Base-by-base conservation (phyloP, 2,797 vertebrate genomes). In the Sebastes trivittatus region DNA sequence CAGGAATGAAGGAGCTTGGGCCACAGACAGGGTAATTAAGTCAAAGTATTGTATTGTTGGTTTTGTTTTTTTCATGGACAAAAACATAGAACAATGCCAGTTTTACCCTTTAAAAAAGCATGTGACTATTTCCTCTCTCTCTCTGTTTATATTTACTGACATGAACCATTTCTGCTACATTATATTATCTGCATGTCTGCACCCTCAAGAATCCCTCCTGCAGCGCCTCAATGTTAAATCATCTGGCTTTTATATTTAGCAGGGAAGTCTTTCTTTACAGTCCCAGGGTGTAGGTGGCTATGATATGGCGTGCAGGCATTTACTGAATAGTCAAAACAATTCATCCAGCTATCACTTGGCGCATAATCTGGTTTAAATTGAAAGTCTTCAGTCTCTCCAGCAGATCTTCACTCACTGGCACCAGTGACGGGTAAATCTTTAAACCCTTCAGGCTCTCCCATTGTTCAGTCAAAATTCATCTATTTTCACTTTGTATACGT, bases 401-500 rank as follows among this genome's bases (percentile, higher is more conserved):
- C 55, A 64, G 63, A 59, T 65, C 56, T 66, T 49, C 42, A 29
- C 11, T 75, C 16, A 49, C 14, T 34, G 34, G 29, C 10, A 54
- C 30, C 16, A 64, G 18, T 52, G n/a, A 61, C 20, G 36, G 2
- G 52, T 64, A 55, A 69, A 71, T 86, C 32, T 72, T n/a, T 11
- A 16, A 84, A 52, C 14, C 34, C 64, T 5, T 61, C 49, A 32
- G 52, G 27, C 30, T 46, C 49, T 25, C 30, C 29, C 16, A 62
- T 25, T 65, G 49, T 73, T 83, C 72, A 42, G 6, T 77, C 70
- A 85, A 52, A 54, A 76, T 23, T 2, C 0, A 77, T 84, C 62
- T 32, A 36, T 75, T 85, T 84, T 76, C 69, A 22, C 77, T 69
- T 42, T 66, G 2, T 16, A 52, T 49, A 61, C 74, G 18, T n/a